Percentiles rank a stretch among this genome's conserved stretches.
Conservation (phyloP, 2,888 invertebrate species). For the Aelia acuminata region DNA sequence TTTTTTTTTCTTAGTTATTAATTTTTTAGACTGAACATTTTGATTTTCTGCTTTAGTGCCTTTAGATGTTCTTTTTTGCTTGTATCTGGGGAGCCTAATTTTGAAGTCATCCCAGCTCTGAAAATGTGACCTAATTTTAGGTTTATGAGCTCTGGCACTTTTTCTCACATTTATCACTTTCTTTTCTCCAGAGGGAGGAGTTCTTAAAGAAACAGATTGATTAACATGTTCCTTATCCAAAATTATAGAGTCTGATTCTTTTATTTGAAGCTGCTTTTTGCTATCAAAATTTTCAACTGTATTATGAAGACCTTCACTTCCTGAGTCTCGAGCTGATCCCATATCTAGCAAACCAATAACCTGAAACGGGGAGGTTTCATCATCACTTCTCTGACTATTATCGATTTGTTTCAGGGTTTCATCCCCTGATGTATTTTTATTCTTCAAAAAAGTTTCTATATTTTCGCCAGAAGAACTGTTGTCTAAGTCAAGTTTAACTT, state of each 20-base stretch:
- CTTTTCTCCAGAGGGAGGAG: background rate
- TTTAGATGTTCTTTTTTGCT: background rate
- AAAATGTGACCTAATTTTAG: background rate
- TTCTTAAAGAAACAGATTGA: background rate
- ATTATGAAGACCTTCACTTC: background rate
- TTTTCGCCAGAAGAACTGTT: no score
- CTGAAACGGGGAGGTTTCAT: no score
- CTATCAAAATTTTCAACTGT: background rate
- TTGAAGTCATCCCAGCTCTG: background rate
- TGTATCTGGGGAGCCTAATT: background rate
- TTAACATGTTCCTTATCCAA: background rate
- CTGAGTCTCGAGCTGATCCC: background rate
- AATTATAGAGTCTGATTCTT: background rate
- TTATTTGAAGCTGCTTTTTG: background rate
- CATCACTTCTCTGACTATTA: background rate
- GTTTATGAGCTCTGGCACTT: background rate
- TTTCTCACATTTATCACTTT: background rate
- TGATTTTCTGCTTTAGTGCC: background rate
- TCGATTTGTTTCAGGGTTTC: background rate
- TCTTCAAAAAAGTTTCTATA: no score
- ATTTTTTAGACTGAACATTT: no score
- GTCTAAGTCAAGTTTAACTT: no score
- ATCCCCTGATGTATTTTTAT: no score
- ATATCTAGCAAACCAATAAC: background rate
- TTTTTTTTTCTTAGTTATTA: no score